Evolutionary conservation across 2,888 invertebrate species (phyloP).

Genomic region (Chironomus riparius): DNA sequence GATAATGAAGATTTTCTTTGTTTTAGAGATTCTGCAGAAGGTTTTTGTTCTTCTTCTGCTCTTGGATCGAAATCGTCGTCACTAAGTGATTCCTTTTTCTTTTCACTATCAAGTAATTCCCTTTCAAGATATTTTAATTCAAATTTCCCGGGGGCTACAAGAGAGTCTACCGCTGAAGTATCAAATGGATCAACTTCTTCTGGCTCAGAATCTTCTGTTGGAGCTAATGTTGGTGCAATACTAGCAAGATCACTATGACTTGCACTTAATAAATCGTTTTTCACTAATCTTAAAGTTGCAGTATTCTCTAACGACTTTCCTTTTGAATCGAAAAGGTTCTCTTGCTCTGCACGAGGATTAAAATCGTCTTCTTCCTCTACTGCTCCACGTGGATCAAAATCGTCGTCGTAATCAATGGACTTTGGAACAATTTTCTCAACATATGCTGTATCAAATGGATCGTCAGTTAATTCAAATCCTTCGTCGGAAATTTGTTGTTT

Average conservation of each 20-base stretch:
- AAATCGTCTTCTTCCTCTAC: slow-evolving; percentile 48
- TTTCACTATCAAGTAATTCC: slow-evolving; percentile 54
- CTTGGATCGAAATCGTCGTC: slow-evolving; percentile 55
- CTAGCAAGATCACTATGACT: slow-evolving; percentile 63
- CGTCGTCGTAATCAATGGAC: slow-evolving; percentile 45
- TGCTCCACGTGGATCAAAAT: slow-evolving; percentile 39
- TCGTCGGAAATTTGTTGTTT: slow-evolving; percentile 37
- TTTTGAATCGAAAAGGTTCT: background rate
- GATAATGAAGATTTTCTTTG: slow-evolving; percentile 52
- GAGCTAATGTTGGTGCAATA: slow-evolving; percentile 49
- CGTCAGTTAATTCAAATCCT: slow-evolving; percentile 47
- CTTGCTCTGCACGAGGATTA: slow-evolving; percentile 28
- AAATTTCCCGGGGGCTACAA: slow-evolving; percentile 61
- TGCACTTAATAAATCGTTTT: slow-evolving; percentile 61
- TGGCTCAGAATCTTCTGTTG: slow-evolving; percentile 46
- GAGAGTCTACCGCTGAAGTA: slow-evolving; percentile 63
- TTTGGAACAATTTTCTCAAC: slow-evolving; percentile 65
- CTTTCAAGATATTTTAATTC: slow-evolving; percentile 71
- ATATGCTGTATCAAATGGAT: slow-evolving; percentile 81
- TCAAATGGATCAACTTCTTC: slow-evolving; percentile 70
- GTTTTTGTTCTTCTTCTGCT: slow-evolving; percentile 46
- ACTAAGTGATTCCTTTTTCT: slow-evolving; percentile 48
- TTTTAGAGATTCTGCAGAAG: slow-evolving; percentile 30
- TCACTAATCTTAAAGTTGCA: slow-evolving; percentile 29
- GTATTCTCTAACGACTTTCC: background rate